Percentiles rank a stretch among this genome's conserved stretches.
phyloP scores from a whole-genome alignment of 2,797 vertebrate species.

The Cuculus canorus region DNA sequence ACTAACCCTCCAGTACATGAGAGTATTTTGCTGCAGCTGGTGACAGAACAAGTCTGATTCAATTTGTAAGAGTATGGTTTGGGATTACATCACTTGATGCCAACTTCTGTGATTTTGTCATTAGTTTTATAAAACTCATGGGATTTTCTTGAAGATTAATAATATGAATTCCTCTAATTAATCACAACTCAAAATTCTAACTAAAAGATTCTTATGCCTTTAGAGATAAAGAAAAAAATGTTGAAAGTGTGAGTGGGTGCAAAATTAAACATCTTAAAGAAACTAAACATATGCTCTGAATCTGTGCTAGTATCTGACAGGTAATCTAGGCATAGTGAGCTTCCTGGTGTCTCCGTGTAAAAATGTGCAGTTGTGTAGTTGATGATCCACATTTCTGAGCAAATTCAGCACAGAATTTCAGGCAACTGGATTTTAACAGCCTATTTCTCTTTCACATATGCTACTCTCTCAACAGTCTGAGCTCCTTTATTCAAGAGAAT shows the following conservation, averaged over 20 bases:
- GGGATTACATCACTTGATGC: neutral
- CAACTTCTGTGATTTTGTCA: neutral
- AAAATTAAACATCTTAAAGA: neutral
- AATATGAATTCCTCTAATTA: neutral
- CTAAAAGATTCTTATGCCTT: neutral
- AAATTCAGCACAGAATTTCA: neutral
- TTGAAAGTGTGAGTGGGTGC: neutral
- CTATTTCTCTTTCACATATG: neutral
- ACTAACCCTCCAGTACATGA: neutral
- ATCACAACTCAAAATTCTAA: neutral
- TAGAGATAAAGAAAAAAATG: neutral
- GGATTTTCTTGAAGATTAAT: neutral
- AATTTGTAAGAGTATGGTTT: neutral
- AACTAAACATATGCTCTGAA: neutral
- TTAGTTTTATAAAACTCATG: neutral
- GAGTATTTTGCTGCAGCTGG: neutral
- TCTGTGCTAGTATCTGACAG: neutral
- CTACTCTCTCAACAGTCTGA: neutral
- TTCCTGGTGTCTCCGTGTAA: neutral
- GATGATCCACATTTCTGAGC: neutral
- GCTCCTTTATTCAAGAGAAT: neutral
- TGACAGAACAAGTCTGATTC: neutral
- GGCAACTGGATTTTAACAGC: neutral
- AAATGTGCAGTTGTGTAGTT: neutral
- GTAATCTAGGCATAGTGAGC: neutral